Conservation (phyloP, 37 sponge, comb jelly and placozoan genomes). For the Mnemiopsis leidyi region DNA sequence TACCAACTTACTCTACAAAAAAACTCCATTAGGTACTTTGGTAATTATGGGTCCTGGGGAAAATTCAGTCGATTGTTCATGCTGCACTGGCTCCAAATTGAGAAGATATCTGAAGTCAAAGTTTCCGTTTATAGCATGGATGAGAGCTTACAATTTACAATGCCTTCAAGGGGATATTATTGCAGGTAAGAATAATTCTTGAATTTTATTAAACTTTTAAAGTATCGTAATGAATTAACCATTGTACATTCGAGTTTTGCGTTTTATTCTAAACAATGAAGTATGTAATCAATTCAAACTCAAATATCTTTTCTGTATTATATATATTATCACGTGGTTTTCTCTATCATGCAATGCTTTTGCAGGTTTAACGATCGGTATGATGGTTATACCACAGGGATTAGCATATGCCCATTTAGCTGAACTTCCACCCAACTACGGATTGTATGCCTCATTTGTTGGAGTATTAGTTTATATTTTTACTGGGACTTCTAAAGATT, state of each 20-base stretch:
- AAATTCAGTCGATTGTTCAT: not conserved
- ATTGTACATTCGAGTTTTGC: no score
- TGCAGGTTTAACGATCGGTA: conserved; percentile 61
- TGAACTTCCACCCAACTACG: conserved; percentile 50
- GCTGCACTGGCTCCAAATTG: conserved; percentile 22
- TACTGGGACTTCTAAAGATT: conserved; percentile 47
- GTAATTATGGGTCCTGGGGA: conserved; percentile 52
- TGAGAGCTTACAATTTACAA: conserved; percentile 36
- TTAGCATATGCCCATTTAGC: conserved; percentile 56
- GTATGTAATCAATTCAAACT: no score
- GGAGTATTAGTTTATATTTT: conserved; percentile 52
- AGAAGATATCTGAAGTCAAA: conserved; percentile 29
- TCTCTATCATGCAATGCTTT: no score
- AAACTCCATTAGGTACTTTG: no score
- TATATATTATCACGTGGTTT: no score
- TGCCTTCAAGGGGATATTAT: conserved; percentile 58
- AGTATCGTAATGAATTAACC: no score
- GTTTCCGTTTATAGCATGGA: conserved; percentile 34
- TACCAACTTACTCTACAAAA: not conserved
- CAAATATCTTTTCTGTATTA: no score
- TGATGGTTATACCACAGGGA: conserved; percentile 62
- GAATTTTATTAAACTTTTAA: no score
- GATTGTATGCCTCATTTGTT: conserved; percentile 43
- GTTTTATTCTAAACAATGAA: no score
- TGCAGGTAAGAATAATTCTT: no score